Percentiles rank a stretch among this genome's conserved stretches.
phyloP scores from a whole-genome alignment of 2,113 vertebrate species.

The Macaca nemestrina region DNA sequence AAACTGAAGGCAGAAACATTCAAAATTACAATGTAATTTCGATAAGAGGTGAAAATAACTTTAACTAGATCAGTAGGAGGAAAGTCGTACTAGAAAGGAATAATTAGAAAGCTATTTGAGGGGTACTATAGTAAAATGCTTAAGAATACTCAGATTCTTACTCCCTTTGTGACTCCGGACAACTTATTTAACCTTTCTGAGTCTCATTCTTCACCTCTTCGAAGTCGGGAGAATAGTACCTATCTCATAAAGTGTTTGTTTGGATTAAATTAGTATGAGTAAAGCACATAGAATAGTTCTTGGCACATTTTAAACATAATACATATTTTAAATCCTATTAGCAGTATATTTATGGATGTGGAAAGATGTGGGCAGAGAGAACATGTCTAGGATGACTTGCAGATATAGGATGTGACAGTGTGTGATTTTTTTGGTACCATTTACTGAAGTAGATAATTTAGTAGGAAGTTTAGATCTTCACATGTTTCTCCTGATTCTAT shows the following conservation, averaged over 20 bases:
- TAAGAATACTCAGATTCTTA: background rate
- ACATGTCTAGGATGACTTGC: background rate
- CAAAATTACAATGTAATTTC: background rate
- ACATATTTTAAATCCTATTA: background rate
- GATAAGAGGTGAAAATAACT: background rate
- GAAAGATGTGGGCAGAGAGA: background rate
- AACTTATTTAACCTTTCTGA: background rate
- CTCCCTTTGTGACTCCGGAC: background rate
- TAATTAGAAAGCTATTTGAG: background rate
- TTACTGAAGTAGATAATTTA: background rate
- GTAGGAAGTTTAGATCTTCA: background rate
- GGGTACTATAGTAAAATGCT: rapidly evolving
- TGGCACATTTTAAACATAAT: background rate
- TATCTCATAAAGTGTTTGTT: background rate
- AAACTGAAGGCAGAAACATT: background rate
- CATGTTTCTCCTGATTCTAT: background rate
- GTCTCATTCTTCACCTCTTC: background rate
- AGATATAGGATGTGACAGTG: background rate
- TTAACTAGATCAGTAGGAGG: background rate
- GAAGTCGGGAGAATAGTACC: background rate
- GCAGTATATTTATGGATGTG: background rate
- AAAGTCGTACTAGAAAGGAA: background rate
- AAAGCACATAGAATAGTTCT: background rate
- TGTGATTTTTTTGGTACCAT: background rate
- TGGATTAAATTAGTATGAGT: background rate